These are phyloP conservation scores for Xiphorhynchus elegans DNA, from an alignment of 2,113 vertebrate genomes.

Conservation along the genomic window DNA sequence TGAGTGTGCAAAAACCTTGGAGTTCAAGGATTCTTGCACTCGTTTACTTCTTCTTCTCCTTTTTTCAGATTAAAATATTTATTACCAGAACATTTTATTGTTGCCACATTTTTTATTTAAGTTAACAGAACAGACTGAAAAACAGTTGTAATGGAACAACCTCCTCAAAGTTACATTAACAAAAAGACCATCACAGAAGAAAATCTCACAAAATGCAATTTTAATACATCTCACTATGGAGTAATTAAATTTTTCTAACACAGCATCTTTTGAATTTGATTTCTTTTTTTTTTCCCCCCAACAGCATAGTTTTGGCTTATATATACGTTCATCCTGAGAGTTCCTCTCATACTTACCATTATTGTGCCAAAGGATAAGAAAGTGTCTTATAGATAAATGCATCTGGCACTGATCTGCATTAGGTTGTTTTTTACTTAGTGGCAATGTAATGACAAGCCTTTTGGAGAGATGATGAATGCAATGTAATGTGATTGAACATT, in stretches of 20 bases:
- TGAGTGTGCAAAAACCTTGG: not conserved
- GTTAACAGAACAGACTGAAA: not conserved
- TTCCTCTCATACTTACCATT: not conserved
- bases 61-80: not conserved
- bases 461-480: slow-evolving; percentile 72
- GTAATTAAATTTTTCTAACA: not conserved
- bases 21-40: not conserved
- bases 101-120: not conserved
- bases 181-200: not conserved
- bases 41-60: not conserved
- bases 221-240: not conserved
- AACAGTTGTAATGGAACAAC: not conserved
- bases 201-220: not conserved
- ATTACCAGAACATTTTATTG: not conserved
- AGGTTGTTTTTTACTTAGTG: not conserved
- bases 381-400: slow-evolving; percentile 11
- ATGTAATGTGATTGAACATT: slow-evolving; percentile 55
- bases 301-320: not conserved
- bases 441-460: slow-evolving; percentile 53
- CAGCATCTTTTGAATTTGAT: not conserved
- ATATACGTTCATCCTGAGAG: not conserved
- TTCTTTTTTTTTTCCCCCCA: not conserved
- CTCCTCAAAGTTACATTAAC: not conserved
- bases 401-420: slow-evolving; percentile 9
- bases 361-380: slow-evolving; percentile 26